These are phyloP conservation scores for Bombus polaris DNA, from an alignment of 1,140 invertebrate species.

Conservation along the genomic window DNA sequence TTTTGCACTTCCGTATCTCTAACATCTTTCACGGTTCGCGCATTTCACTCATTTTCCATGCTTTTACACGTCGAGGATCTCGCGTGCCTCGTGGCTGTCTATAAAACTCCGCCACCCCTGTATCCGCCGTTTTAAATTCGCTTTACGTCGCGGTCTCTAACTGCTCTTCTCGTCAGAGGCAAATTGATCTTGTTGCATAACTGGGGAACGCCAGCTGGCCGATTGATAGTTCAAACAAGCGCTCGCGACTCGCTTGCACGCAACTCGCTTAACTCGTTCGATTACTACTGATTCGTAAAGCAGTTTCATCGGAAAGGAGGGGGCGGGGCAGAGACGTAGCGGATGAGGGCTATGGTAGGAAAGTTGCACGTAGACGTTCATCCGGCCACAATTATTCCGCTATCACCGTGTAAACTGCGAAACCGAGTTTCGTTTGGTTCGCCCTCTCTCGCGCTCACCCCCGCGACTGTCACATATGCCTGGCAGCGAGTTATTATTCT, in stretches of 20 bases:
- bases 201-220: background rate
- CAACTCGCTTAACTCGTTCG: slow-evolving; percentile 4
- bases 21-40: background rate
- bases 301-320: slow-evolving; percentile 40
- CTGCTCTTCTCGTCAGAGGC: background rate
- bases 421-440: slow-evolving; percentile 51
- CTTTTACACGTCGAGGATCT: background rate
- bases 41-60: slow-evolving; percentile 17
- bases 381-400: slow-evolving; percentile 59
- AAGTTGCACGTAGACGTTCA: slow-evolving; percentile 55
- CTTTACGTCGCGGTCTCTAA: background rate
- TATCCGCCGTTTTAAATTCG: background rate
- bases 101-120: background rate
- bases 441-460: background rate
- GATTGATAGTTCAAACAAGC: slow-evolving; percentile 18
- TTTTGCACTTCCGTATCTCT: background rate
- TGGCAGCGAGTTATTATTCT: slow-evolving; percentile 67
- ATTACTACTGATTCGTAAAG: slow-evolving; percentile 12
- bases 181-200: slow-evolving; percentile 2
- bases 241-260: background rate
- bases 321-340: background rate
- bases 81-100: background rate
- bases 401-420: slow-evolving; percentile 65
- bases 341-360: background rate
- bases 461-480: slow-evolving; percentile 65